A percentile compares a stretch with the other conserved stretches of the same genome.
These are phyloP conservation scores for Lemur catta DNA, from an alignment of 2,797 vertebrate species.

Conservation along the genomic window DNA sequence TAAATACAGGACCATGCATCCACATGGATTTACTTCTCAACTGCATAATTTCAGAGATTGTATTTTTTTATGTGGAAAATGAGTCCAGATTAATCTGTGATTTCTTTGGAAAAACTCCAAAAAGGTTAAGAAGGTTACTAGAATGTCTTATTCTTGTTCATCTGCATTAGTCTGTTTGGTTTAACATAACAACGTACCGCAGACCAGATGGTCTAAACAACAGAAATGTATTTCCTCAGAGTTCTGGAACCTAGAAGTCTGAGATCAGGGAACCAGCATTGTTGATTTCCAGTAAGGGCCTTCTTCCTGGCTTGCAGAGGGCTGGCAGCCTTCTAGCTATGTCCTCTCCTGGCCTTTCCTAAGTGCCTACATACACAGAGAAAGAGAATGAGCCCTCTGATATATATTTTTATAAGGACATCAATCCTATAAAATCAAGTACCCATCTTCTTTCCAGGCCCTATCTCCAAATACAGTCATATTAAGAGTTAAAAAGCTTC, in stretches of 20 bases:
- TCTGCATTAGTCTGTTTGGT: not conserved
- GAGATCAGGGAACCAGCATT: not conserved
- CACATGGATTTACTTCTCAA: not conserved
- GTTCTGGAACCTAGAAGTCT: not conserved
- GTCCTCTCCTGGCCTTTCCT: not conserved
- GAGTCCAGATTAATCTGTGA: not conserved
- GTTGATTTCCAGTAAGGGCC: not conserved
- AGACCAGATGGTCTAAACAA: not conserved
- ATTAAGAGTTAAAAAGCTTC: not conserved
- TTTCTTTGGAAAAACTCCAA: not conserved
- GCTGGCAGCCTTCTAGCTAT: not conserved
- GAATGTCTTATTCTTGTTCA: not conserved
- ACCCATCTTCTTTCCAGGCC: not conserved
- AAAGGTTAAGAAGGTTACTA: not conserved
- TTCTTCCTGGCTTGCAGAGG: not conserved
- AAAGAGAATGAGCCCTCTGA: not conserved
- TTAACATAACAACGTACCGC: not conserved
- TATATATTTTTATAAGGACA: not conserved
- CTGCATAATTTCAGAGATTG: not conserved
- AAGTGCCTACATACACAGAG: accelerated
- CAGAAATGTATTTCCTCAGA: not conserved
- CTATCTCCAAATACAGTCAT: not conserved
- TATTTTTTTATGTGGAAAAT: not conserved
- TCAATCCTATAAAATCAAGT: not conserved
- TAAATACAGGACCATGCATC: not conserved